Evolutionary conservation across 2,888 invertebrate species (phyloP), one percentile per base, ranked within the genome.

Genomic region (Cylloceria caligata): DNA sequence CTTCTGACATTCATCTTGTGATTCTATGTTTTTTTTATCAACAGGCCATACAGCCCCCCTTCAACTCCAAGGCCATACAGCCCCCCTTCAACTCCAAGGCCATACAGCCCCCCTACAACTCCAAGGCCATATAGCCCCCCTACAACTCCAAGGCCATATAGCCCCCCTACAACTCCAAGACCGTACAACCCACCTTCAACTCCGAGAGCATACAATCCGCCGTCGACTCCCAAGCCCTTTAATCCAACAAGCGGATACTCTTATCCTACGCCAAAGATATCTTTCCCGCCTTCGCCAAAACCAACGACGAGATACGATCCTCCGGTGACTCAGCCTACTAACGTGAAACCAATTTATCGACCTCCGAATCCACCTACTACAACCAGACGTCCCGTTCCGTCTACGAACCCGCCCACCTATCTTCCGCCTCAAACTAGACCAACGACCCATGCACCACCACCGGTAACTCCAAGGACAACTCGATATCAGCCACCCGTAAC

Each of bases 241-340:
- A 55, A 30, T 39, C 80, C 73, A 19, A 34, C 67, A 7, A 47
- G 71, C 36, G 67, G 76, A 30, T 85, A 85, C 69, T 36, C 2
- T 55, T 85, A 85, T 67, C 30, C 55, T 3, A 57, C 39, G 3
- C 84, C 85, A 9, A 79, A 75, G 13, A 34, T 78, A 49, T 77
- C 79, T 52, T 81, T 84, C 71, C 77, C 84, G 2, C 57, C 57
- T 5, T 6, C 55, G 4, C 30, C 55, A 0, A 27, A 27, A 3
- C 55, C 64, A 13, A 64, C 64, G 2, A 64, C 64, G 4, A 64
- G 64, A 42, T 64, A 24, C 52, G 45, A 24, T 21, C 79, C 7
- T 36, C 68, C n/a, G n/a, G n/a, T n/a, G n/a, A n/a, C n/a, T n/a
- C n/a, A n/a, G n/a, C n/a, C n/a, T n/a, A n/a, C n/a, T n/a, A n/a